Conservation (phyloP, 2,797 vertebrate genomes). For the Spinibarbus caldwelli region DNA sequence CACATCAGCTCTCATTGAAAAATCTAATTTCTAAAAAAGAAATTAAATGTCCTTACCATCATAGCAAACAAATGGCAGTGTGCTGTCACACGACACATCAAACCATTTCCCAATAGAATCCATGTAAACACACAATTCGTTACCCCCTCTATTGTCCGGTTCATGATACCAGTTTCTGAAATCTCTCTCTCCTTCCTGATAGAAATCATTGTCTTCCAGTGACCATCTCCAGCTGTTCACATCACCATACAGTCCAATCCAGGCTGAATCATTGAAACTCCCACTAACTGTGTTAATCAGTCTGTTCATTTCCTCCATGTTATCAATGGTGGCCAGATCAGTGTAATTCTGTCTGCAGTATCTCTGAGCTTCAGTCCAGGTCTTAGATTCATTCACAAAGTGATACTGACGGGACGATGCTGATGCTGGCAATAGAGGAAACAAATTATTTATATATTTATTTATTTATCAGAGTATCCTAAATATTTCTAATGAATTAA, state of each 20-base stretch:
- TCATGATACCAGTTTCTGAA: conserved; percentile 9
- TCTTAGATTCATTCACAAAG: conserved; percentile 44
- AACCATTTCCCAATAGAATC: neutral
- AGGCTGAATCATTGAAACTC: too few relatives aligned
- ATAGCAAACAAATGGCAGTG: conserved; percentile 16
- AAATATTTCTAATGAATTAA: neutral
- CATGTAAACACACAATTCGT: conserved; percentile 4
- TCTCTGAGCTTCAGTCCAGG: conserved; percentile 51
- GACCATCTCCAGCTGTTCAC: conserved; percentile 59
- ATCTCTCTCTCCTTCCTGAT: neutral
- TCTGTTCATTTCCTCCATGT: neutral
- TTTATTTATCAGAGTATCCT: neutral
- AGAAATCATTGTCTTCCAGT: conserved; percentile 6
- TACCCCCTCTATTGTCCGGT: neutral
- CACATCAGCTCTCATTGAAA: too few relatives aligned
- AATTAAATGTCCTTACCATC: conserved; percentile 8
- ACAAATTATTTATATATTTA: neutral
- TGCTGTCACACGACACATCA: rapidly evolving
- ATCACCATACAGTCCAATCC: conserved; percentile 18
- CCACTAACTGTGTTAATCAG: too few relatives aligned
- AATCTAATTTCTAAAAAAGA: too few relatives aligned
- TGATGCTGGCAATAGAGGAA: neutral
- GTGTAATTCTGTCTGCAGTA: too few relatives aligned
- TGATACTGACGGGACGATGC: conserved; percentile 49
- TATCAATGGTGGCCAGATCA: conserved; percentile 32